Base-by-base conservation (phyloP, 2,888 invertebrate species). In the Piscicola geometra region DNA sequence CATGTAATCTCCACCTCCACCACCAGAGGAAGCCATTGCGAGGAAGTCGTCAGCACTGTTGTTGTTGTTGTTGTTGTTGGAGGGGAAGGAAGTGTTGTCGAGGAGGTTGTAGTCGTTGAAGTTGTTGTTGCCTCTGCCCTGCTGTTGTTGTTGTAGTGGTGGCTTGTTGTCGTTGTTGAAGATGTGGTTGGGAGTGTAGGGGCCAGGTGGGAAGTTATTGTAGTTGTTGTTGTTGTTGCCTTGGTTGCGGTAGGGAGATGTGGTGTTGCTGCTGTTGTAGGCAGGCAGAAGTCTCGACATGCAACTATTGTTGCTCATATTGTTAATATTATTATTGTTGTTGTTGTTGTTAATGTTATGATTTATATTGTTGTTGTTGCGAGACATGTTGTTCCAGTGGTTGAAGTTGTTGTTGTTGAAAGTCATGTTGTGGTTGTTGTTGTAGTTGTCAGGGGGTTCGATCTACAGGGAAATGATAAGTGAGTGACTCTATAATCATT, bases 381-480 rank as follows among this genome's bases (percentile, higher is more conserved):
- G 32, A 3, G 67, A n/a, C 18, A 18, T 67, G 33, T 64, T 64
- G 12, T 32, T 56, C 60, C 60, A 56, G 21, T 56, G 60, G 67
- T 25, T 30, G 64, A 64, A 28, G 64, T 3, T 3, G 21, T 64
- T 3, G 21, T 64, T 41, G 41, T 41, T 41, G 41, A 41, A 41
- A 41, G 9, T 41, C 41, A 41, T 64, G 64, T 64, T 64, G 64
- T 64, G 5, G 33, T 33, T 30, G 67, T 21, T 67, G 67, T 32
- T 67, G 67, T 32, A 73, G 35, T 52, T 73, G 36, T 73, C 73
- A n/a, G 73, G 73, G 12, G 73, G 73, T 25, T 73, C 73, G 15
- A 73, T 35, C 73, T 73, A n/a, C 33, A n/a, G 35, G 25, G 35
- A 47, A n/a, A n/a, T n/a, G n/a, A n/a, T n/a, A n/a, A n/a, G n/a